Evolutionary conservation across 2,888 invertebrate species (phyloP).

Genomic region (Erpobdella octoculata): DNA sequence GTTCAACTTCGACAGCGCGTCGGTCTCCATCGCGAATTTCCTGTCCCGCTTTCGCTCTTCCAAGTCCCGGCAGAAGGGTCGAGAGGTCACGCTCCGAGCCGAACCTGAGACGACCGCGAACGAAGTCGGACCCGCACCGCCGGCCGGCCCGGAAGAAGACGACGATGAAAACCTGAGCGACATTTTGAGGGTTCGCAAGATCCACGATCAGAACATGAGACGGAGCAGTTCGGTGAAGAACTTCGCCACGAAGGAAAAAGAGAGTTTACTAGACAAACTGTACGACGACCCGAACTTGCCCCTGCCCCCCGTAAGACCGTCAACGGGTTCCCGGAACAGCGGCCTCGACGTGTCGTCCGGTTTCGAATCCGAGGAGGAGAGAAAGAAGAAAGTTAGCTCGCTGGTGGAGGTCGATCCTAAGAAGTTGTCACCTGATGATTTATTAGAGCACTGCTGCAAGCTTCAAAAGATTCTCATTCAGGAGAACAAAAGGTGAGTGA

Average conservation of each 20-base stretch:
- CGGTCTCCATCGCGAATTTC: background rate
- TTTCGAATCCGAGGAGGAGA: too few species aligned
- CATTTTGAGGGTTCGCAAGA: background rate
- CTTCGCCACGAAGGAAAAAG: conserved; percentile 4
- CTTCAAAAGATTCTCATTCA: background rate
- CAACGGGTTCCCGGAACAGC: too few species aligned
- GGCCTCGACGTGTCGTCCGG: too few species aligned
- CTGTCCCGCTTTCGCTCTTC: background rate
- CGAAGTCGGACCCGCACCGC: background rate
- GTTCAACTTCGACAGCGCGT: background rate
- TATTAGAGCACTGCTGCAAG: background rate
- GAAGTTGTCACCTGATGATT: background rate
- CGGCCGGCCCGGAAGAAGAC: background rate
- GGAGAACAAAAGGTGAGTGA: background rate
- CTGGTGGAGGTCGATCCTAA: background rate
- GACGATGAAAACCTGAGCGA: background rate
- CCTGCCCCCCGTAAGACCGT: too few species aligned
- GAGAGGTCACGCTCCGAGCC: background rate
- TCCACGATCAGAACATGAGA: background rate
- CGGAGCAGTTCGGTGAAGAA: background rate
- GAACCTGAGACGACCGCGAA: background rate
- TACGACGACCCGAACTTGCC: background rate
- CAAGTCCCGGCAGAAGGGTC: background rate
- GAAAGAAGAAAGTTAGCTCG: too few species aligned
- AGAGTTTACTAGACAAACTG: background rate